Evolutionary conservation across 2,888 invertebrate genomes (phyloP).

Genomic region (Lasiommata megera): DNA sequence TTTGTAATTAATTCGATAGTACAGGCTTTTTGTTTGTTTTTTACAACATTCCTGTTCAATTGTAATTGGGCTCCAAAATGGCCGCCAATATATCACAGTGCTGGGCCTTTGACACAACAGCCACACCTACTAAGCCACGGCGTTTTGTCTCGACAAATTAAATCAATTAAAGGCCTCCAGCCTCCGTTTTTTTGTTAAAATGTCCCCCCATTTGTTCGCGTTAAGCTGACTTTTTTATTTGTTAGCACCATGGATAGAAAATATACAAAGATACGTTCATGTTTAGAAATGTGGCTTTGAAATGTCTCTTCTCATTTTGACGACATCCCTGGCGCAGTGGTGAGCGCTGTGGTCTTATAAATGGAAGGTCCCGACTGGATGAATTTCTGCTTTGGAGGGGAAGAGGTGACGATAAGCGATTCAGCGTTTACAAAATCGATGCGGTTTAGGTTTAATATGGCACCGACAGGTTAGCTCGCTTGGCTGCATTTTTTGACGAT

Average conservation of each 20-base stretch:
- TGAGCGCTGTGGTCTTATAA: no score
- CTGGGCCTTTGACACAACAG: constrained; percentile 29
- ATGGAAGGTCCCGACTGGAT: no score
- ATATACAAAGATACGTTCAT: neutral
- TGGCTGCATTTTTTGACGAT: no score
- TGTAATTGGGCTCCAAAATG: neutral
- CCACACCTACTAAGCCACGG: constrained; percentile 44
- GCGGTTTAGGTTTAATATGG: no score
- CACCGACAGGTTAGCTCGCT: no score
- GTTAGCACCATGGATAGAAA: constrained; percentile 14
- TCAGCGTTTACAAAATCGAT: no score
- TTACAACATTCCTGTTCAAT: neutral
- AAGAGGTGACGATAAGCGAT: no score
- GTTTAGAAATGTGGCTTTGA: neutral
- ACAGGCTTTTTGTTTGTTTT: no score
- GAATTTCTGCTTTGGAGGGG: no score
- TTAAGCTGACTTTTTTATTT: constrained; percentile 59
- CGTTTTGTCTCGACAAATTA: constrained; percentile 76
- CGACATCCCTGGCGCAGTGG: no score
- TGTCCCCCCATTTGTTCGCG: constrained; percentile 63
- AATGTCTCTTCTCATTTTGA: no score
- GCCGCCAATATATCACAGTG: constrained; percentile 19
- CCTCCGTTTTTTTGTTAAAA: constrained; percentile 59
- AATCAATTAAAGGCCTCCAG: constrained; percentile 73
- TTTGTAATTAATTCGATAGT: no score